These are phyloP conservation scores for Serripes groenlandicus DNA, from an alignment of 2,888 invertebrate genomes.

Conservation along the genomic window DNA sequence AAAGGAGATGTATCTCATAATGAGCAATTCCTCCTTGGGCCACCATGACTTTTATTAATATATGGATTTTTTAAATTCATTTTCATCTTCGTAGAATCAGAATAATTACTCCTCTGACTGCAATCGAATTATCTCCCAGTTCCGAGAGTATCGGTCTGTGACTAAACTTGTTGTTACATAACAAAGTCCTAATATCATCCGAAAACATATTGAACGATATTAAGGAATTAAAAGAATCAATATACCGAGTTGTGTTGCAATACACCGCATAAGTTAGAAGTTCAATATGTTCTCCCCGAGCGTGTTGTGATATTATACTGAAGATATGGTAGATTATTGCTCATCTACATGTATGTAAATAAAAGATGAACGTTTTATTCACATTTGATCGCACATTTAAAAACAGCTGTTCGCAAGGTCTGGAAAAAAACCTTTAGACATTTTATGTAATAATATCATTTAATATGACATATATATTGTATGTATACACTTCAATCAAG, in stretches of 20 bases:
- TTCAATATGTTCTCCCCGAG: background rate
- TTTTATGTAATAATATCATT: no score
- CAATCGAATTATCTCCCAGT: background rate
- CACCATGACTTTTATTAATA: background rate
- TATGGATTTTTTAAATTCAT: background rate
- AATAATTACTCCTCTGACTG: background rate
- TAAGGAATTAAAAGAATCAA: constrained; percentile 5
- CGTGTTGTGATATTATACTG: no score
- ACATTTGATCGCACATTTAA: no score
- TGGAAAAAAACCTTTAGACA: no score
- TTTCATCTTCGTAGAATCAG: background rate
- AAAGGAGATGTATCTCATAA: background rate
- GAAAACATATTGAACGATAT: constrained; percentile 9
- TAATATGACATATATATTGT: no score
- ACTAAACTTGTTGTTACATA: no score
- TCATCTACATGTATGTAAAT: no score
- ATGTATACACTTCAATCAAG: background rate
- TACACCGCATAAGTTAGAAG: background rate
- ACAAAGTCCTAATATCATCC: no score
- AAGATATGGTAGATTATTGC: no score
- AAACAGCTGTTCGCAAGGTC: no score
- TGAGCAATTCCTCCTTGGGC: background rate
- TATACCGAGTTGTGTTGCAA: background rate
- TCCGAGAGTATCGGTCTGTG: no score
- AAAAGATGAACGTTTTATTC: no score